Evolutionary conservation across 2,888 invertebrate species (phyloP).

Genomic region (Clanis bilineata): DNA sequence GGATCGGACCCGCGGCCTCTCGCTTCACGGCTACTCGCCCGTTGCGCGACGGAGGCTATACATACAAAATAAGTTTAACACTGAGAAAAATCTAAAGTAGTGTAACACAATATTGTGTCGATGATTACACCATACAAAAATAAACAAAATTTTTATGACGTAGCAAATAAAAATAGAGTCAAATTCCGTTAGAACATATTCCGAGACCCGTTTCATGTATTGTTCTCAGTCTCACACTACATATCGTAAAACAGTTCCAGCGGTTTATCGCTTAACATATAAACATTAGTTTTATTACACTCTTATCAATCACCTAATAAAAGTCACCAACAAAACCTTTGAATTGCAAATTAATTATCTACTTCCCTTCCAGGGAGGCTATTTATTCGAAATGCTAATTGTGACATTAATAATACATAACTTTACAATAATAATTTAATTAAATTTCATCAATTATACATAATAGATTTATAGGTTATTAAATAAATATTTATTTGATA

Average conservation of each 20-base stretch:
- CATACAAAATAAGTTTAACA: no score
- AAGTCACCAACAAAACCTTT: not conserved
- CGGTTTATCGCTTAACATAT: not conserved
- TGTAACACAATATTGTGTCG: no score
- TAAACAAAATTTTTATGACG: not conserved
- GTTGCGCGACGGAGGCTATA: no score
- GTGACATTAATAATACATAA: not conserved
- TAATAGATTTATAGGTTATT: not conserved
- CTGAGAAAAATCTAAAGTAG: no score
- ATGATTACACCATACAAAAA: no score
- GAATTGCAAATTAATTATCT: constrained; percentile 7
- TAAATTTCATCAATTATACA: not conserved
- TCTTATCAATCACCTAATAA: constrained; percentile 6
- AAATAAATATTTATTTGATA: not conserved
- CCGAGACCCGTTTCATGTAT: constrained; percentile 9
- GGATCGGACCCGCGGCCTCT: no score
- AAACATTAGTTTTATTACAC: not conserved
- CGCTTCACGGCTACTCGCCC: no score
- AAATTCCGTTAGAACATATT: not conserved
- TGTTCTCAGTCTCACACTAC: not conserved
- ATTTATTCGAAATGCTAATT: not conserved
- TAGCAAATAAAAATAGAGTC: not conserved
- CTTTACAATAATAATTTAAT: not conserved
- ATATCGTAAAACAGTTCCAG: not conserved
- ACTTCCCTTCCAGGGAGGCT: not conserved